Conservation (phyloP, 35 echinoderm and acorn worm species). For the Lytechinus variegatus region DNA sequence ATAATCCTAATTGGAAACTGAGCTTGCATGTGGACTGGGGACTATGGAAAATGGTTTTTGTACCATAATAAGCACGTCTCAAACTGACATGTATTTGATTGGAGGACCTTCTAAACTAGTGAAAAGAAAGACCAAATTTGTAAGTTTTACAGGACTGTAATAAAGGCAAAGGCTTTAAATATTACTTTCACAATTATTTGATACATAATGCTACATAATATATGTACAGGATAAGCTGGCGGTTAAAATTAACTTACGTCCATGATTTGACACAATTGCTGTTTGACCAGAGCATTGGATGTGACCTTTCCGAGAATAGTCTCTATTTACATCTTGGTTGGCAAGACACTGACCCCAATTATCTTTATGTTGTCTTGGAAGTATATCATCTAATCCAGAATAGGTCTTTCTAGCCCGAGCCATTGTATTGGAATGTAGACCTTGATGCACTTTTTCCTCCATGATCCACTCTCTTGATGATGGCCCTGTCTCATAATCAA, state of each 20-base stretch:
- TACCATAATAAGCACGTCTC: no score
- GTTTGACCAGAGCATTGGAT: not conserved
- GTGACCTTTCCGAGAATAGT: not conserved
- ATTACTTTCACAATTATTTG: no score
- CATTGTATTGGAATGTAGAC: not conserved
- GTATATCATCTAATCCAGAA: not conserved
- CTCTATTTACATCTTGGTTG: not conserved
- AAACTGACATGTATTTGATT: no score
- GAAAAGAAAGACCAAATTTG: no score
- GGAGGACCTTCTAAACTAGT: no score
- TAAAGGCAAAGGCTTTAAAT: no score
- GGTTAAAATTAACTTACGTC: not conserved
- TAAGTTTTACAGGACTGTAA: no score
- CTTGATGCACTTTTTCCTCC: not conserved
- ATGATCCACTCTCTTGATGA: not conserved
- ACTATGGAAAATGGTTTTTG: no score
- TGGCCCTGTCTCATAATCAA: not conserved
- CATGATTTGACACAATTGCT: not conserved
- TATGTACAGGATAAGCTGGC: no score
- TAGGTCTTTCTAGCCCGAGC: not conserved
- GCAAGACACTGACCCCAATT: not conserved
- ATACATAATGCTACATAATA: no score
- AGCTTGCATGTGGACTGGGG: no score
- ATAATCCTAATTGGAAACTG: no score
- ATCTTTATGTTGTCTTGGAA: not conserved